Base-by-base conservation (phyloP, 1,140 invertebrate genomes). In the Asbolus verrucosus region DNA sequence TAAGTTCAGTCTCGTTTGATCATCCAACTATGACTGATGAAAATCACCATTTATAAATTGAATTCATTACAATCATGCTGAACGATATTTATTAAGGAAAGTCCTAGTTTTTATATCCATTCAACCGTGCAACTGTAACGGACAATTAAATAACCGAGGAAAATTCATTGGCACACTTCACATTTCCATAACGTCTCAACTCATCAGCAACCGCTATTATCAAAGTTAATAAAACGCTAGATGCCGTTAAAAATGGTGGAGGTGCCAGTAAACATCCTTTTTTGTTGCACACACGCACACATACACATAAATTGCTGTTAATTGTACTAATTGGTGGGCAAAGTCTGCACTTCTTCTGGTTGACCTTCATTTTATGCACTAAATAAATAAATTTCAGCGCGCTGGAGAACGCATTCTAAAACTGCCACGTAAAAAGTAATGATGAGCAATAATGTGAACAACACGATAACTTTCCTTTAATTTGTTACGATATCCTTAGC, bases 141-240 rank as follows among this genome's bases (percentile, higher is more conserved):
- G 46, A 30, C 46, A 54, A 54, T 54, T 54, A 54, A 54, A 54
- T 54, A 54, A 24, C 46, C 46, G 11, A 54, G 14, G 46, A 54
- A 54, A 54, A 54, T 54, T 21, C 46, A 54, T 54, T 54, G 46
- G 46, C 46, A 54, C 46, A 54, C 46, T 54, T 54, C 46, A 27
- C 46, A 21, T 54, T 54, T 31, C 18, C 46, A 8, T n/a, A 27
- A 54, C 33, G 33, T 36, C 33, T 5, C 33, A n/a, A 2, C 46
- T 21, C 3, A 54, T 54, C 27, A 54, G 11, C 46, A 54, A 50
- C 9, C n/a, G 43, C 18, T n/a, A 3, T 11, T 3, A 2, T 8
- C 6, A n/a, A 36, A 36, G 24, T 3, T 11, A 36, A 36, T 5
- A 36, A 36, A 11, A 36, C 33, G 33, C 2, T 0, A 11, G n/a